These are phyloP conservation scores for Laticauda colubrina DNA, from an alignment of 2,113 vertebrate genomes.

Conservation along the genomic window DNA sequence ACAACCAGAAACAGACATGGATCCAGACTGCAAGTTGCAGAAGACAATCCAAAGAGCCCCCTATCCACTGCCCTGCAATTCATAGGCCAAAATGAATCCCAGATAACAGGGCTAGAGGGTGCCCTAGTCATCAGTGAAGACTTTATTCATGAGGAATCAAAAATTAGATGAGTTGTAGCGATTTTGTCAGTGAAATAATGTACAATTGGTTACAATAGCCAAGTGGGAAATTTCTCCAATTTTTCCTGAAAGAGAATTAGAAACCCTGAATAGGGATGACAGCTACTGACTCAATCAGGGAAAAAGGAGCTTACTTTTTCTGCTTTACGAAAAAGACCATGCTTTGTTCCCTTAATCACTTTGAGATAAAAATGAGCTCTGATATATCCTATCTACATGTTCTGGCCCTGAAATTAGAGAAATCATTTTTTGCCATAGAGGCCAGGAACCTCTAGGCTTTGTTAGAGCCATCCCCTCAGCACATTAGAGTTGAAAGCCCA, in stretches of 20 bases:
- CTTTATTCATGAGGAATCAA: neutral
- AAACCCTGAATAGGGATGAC: neutral
- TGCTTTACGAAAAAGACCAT: neutral
- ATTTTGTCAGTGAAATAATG: neutral
- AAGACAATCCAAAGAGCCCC: neutral
- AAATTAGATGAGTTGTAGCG: neutral
- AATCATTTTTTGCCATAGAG: neutral
- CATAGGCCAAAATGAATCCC: neutral
- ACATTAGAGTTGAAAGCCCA: neutral
- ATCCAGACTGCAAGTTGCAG: neutral
- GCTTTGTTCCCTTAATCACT: neutral
- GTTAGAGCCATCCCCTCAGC: neutral
- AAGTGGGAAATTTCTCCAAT: neutral
- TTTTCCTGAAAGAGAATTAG: neutral
- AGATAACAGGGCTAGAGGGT: neutral
- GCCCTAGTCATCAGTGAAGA: neutral
- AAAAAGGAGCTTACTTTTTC: neutral
- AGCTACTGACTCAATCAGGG: neutral
- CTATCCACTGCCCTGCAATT: neutral
- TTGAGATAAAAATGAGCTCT: neutral
- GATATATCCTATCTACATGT: neutral
- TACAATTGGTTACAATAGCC: neutral
- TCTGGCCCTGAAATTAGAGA: neutral
- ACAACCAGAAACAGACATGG: neutral
- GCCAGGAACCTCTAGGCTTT: neutral